Percentiles rank a stretch among this genome's conserved stretches.
Conservation (phyloP, 2,113 vertebrate species). For the Sphyrna mokarran region DNA sequence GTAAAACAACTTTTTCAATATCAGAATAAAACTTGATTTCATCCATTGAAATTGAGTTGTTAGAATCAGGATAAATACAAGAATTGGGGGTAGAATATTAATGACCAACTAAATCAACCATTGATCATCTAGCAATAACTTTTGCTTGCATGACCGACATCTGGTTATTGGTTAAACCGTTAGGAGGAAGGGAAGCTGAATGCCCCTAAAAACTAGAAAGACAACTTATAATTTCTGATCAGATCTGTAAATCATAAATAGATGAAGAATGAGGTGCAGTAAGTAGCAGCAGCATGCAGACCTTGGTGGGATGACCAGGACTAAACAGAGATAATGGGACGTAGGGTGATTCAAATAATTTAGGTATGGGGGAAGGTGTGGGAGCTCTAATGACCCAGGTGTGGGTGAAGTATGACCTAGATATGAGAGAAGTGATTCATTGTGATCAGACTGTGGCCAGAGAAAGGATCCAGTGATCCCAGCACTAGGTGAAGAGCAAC, state of each 20-base stretch:
- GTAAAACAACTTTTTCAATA: background rate
- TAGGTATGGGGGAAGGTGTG: too few relatives aligned
- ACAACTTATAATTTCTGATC: background rate
- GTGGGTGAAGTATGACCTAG: background rate
- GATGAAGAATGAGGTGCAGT: too few relatives aligned
- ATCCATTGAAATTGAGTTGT: background rate
- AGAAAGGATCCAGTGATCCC: background rate
- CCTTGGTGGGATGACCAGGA: too few relatives aligned
- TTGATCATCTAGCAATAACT: too few relatives aligned
- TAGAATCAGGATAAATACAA: background rate
- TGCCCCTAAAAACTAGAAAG: background rate
- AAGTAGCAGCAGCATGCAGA: too few relatives aligned
- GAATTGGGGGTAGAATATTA: background rate
- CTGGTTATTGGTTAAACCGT: background rate
- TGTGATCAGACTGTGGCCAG: background rate
- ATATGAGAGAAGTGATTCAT: too few relatives aligned
- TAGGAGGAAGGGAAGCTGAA: background rate
- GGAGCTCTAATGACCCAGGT: background rate
- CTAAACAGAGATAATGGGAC: too few relatives aligned
- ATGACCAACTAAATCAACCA: background rate
- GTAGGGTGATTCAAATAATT: too few relatives aligned
- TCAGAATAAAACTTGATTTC: too few relatives aligned
- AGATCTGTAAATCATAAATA: too few relatives aligned
- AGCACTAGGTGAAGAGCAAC: background rate
- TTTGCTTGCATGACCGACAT: too few relatives aligned